Base-by-base conservation (phyloP, 2,888 invertebrate species). In the Alcis repandata region DNA sequence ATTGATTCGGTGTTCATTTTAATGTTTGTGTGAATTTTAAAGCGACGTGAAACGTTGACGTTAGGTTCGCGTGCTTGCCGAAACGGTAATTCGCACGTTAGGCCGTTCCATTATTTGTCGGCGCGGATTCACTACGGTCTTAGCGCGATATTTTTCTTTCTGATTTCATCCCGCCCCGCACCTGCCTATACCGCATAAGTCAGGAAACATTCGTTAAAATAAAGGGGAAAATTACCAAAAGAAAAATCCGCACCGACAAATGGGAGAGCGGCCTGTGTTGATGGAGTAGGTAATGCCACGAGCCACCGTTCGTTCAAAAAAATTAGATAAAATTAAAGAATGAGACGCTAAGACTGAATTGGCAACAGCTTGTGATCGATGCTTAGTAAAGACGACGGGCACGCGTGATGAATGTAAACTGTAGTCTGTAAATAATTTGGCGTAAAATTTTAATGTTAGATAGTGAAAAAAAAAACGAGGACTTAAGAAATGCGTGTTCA, bases 351-450 rank as follows among this genome's bases (percentile, higher is more conserved):
- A 91, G 91, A 92, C 92, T 92, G 91, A 92, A 87, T 81, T 76
- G 92, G 85, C 79, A 90, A 90, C 89, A 91, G 82, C 92, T 91
- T 90, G 91, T 89, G 91, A 27, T 27, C 27, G 27, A 90, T 89
- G 80, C 57, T 78, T 17, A 10, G 40, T 49, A 51, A 80, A 75
- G 77, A 79, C 72, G 77, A 79, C 72, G 82, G 80, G 83, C 79
- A 82, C 73, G 77, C 82, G 87, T 85, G 84, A 80, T 87, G 85
- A 81, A 76, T 88, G 84, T 89, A 86, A 80, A 85, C 38, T 51
- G 36, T 85, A 85, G 74, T 79, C 69, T 82, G 80, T 86, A 84
- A 74, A 78, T 82, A 79, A 72, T 70, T 69, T 75, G 67, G 51
- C 65, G 59, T 72, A 62, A 54, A 53, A 45, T 43, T 79, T 76